phyloP scores from a whole-genome alignment of 2,888 invertebrate species.

The Zaprionus obscuricornis region DNA sequence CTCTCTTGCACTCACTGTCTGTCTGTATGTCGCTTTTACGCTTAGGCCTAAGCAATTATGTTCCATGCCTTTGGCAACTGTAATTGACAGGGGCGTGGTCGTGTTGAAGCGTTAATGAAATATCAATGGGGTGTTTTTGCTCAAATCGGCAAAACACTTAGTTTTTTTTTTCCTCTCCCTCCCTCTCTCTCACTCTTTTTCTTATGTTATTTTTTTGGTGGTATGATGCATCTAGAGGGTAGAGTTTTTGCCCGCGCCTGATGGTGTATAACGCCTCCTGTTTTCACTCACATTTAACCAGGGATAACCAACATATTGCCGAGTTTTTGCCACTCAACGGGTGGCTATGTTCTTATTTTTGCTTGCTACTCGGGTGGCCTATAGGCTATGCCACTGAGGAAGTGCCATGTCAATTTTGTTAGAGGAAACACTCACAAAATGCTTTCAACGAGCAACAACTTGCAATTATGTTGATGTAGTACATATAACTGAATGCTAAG shows the following conservation, averaged over 20 bases:
- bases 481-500: slow-evolving; percentile 25
- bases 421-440: slow-evolving; percentile 62
- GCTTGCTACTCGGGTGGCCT: slow-evolving; percentile 38
- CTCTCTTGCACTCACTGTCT: slow-evolving; percentile 4
- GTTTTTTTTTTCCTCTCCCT: slow-evolving; percentile 29
- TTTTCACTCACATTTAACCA: slow-evolving; percentile 31
- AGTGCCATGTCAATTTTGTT: slow-evolving; percentile 31
- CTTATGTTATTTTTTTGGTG: background rate
- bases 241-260: slow-evolving; percentile 41
- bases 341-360: slow-evolving; percentile 31
- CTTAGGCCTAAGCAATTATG: slow-evolving; percentile 53
- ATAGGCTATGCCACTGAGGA: background rate
- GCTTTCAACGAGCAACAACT: slow-evolving; percentile 66
- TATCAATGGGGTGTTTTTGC: slow-evolving; percentile 64
- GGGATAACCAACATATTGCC: slow-evolving; percentile 68
- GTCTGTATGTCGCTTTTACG: no score
- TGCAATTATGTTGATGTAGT: slow-evolving; percentile 67
- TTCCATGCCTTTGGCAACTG: slow-evolving; percentile 55
- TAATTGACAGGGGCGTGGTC: slow-evolving; percentile 65
- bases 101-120: slow-evolving; percentile 69
- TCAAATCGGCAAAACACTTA: slow-evolving; percentile 58
- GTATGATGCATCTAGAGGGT: background rate
- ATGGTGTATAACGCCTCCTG: slow-evolving; percentile 39
- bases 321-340: slow-evolving; percentile 58
- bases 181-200: no score